Conservation (phyloP, 1,140 invertebrate species). For the Megathymus violae region DNA sequence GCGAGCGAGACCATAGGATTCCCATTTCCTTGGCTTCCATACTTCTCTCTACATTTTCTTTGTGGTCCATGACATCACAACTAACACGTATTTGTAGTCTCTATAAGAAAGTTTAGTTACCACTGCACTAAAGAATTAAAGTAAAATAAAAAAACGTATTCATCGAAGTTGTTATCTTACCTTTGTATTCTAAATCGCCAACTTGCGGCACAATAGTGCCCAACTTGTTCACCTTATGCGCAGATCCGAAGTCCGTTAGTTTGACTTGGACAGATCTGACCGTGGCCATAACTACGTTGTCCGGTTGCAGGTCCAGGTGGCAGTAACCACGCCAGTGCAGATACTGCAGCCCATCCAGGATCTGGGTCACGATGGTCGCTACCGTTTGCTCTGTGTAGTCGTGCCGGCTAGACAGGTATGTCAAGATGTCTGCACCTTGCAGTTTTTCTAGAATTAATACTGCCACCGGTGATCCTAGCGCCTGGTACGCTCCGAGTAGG, state of each 20-base stretch:
- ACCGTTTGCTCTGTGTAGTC: conserved; percentile 96
- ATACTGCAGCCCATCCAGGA: conserved; percentile 95
- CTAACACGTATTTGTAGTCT: no score
- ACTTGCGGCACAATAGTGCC: conserved; percentile 88
- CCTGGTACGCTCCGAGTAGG: conserved; percentile 89
- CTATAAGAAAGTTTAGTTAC: no score
- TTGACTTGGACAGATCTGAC: conserved; percentile 94
- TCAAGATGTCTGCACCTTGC: conserved; percentile 95
- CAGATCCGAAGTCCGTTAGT: conserved; percentile 95
- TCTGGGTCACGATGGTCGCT: conserved; percentile 91
- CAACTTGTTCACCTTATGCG: conserved; percentile 91
- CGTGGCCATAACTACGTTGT: conserved; percentile 97
- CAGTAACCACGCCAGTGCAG: conserved; percentile 96
- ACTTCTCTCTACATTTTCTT: no score
- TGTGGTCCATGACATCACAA: no score
- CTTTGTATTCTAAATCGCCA: conserved; percentile 89
- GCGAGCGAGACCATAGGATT: no score
- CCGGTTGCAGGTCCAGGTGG: conserved; percentile 97
- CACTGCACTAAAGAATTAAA: no score
- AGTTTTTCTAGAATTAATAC: conserved; percentile 94
- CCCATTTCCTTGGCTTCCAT: no score
- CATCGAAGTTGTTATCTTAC: conserved; percentile 68
- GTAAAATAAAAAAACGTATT: conserved; percentile 40
- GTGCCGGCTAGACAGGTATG: conserved; percentile 93
- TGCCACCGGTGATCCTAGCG: conserved; percentile 86